Conservation (phyloP, 1,140 invertebrate genomes). For the Drosophila saltans region DNA sequence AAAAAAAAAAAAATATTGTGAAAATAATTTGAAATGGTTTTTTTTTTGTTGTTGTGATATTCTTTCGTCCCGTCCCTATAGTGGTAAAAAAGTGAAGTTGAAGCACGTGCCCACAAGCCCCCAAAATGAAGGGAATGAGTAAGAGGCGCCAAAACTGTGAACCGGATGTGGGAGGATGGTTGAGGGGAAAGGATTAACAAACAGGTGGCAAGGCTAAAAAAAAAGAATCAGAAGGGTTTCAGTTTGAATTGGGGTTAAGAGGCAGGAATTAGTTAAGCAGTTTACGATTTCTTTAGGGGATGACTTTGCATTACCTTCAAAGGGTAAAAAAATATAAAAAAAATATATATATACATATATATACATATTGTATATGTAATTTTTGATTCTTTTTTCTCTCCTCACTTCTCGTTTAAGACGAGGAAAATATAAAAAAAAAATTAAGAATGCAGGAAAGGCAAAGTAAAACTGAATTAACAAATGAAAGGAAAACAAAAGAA, state of each 20-base stretch:
- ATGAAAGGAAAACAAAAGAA: not conserved
- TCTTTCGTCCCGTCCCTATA: not conserved
- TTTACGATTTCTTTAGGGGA: constrained; percentile 38
- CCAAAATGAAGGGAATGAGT: not conserved
- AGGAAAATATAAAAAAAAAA: not conserved
- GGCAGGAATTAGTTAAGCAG: constrained; percentile 51
- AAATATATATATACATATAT: too few relatives aligned
- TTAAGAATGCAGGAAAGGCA: not conserved
- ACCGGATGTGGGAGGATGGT: not conserved
- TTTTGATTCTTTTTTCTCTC: not conserved
- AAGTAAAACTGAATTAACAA: not conserved
- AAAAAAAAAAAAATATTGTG: constrained; percentile 21
- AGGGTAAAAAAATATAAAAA: not conserved
- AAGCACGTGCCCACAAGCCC: constrained; percentile 3
- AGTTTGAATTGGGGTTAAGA: constrained; percentile 48
- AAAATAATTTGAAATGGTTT: constrained; percentile 38
- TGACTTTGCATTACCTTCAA: constrained; percentile 10
- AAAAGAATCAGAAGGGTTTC: constrained; percentile 24
- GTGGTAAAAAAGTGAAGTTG: constrained; percentile 15
- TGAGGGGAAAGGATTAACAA: not conserved
- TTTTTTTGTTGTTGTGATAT: constrained; percentile 3
- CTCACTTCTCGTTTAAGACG: too few relatives aligned
- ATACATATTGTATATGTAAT: not conserved
- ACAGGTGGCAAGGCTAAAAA: constrained; percentile 23
- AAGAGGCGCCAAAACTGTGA: not conserved